These are phyloP conservation scores for Psilopogon haemacephalus DNA, from an alignment of 2,113 vertebrate genomes.

Conservation along the genomic window DNA sequence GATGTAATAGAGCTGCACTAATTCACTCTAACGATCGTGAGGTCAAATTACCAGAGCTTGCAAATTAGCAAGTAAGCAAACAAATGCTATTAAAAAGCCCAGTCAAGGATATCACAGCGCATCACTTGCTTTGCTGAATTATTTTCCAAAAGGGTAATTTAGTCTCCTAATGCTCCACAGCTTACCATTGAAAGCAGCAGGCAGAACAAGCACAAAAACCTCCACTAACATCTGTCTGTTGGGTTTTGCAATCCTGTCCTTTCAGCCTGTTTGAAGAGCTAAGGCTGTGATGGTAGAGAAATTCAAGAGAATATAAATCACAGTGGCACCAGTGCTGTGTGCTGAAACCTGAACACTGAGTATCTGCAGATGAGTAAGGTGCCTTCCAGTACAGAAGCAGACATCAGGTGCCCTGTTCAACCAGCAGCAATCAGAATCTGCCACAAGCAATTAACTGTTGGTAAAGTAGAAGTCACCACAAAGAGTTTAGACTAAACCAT, in stretches of 20 bases:
- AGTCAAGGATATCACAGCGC: slow-evolving; percentile 25
- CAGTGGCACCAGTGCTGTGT: not conserved
- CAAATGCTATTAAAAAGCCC: slow-evolving; percentile 22
- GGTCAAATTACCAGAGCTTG: slow-evolving; percentile 40
- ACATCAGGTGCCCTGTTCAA: not conserved
- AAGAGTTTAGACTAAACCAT: not conserved
- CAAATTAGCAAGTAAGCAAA: slow-evolving; percentile 56
- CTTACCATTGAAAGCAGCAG: not conserved
- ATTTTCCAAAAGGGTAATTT: slow-evolving; percentile 18
- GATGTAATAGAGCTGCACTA: not conserved
- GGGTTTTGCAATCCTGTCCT: not conserved
- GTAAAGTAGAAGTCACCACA: not conserved
- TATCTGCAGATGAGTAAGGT: not conserved
- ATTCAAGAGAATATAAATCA: not conserved
- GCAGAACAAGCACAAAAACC: not conserved
- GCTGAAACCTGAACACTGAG: not conserved
- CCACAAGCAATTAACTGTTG: not conserved
- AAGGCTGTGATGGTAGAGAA: not conserved
- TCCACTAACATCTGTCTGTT: not conserved
- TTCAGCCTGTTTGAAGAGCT: not conserved
- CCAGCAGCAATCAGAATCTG: not conserved
- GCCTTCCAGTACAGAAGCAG: not conserved
- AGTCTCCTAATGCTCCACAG: not conserved
- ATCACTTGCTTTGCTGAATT: not conserved
- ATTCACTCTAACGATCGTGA: slow-evolving; percentile 1